Conservation (phyloP, 2,888 invertebrate genomes). For the Brenthis daphne region DNA sequence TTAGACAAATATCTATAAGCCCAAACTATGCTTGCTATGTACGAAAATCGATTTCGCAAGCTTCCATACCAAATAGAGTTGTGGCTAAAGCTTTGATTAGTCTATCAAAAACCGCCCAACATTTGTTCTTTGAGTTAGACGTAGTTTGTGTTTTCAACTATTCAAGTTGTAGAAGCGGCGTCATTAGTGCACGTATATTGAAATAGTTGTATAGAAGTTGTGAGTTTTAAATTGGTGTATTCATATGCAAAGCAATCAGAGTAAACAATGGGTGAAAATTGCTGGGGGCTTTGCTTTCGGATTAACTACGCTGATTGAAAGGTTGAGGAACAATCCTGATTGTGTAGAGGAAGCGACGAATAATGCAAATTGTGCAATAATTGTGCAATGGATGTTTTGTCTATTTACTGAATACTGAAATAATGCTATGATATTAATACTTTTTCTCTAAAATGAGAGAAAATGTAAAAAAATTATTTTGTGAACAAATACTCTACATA, state of each 20-base stretch:
- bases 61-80: too few species aligned
- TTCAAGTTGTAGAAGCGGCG: conserved; percentile 11
- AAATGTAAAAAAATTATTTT: too few species aligned
- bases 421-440: too few species aligned
- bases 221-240: conserved; percentile 29
- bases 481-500: too few species aligned
- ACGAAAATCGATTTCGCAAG: too few species aligned
- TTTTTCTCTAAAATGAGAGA: too few species aligned
- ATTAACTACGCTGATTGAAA: conserved; percentile 3
- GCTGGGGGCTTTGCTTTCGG: not conserved
- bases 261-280: conserved; percentile 6
- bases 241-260: conserved; percentile 29
- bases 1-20: too few species aligned
- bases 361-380: not conserved
- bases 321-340: not conserved
- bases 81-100: too few species aligned
- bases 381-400: too few species aligned
- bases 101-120: not conserved
- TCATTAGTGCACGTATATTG: conserved; percentile 22
- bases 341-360: not conserved
- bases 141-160: conserved; percentile 10
- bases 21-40: too few species aligned
- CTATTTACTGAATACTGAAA: too few species aligned
- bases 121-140: conserved; percentile 7
- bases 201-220: conserved; percentile 9